These are phyloP conservation scores for Heteromurus nitidus DNA, from an alignment of 2,888 invertebrate species.

Conservation along the genomic window DNA sequence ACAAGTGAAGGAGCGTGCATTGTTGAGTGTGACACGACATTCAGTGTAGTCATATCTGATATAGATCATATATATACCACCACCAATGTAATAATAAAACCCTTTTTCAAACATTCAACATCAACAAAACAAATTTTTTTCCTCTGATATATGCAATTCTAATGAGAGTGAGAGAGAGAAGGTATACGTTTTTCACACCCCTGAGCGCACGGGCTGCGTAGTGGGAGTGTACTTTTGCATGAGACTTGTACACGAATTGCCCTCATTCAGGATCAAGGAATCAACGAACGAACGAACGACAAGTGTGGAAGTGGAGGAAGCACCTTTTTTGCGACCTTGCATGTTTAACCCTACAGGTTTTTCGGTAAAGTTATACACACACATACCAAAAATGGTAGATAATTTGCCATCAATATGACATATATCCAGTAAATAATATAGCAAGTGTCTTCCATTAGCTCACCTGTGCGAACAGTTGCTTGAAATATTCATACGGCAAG, in stretches of 20 bases:
- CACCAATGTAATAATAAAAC: constrained; percentile 28
- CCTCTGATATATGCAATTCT: constrained; percentile 24
- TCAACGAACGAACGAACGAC: constrained; percentile 51
- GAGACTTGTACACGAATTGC: constrained; percentile 39
- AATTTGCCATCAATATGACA: constrained; percentile 20
- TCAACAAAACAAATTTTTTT: constrained; percentile 9
- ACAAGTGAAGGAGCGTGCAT: constrained; percentile 35
- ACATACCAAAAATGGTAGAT: constrained; percentile 36
- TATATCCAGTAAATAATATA: constrained; percentile 17
- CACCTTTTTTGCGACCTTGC: constrained; percentile 56
- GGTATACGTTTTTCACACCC: constrained; percentile 26
- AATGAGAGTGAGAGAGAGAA: constrained; percentile 9
- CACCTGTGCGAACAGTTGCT: constrained; percentile 98
- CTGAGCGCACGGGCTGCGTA: constrained; percentile 50
- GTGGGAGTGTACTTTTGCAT: constrained; percentile 34
- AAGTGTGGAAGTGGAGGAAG: constrained; percentile 38
- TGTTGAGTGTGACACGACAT: constrained; percentile 54
- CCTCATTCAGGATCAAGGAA: constrained; percentile 47
- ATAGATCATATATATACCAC: constrained; percentile 53
- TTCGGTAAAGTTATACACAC: constrained; percentile 60
- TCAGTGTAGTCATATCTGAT: constrained; percentile 45
- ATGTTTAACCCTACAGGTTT: constrained; percentile 62
- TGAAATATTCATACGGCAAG: constrained; percentile 96
- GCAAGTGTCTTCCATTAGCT: constrained; percentile 12
- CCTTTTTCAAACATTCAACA: neutral